Base-by-base conservation (phyloP, 2,113 vertebrate species). In the Speoplatyrhinus poulsoni region DNA sequence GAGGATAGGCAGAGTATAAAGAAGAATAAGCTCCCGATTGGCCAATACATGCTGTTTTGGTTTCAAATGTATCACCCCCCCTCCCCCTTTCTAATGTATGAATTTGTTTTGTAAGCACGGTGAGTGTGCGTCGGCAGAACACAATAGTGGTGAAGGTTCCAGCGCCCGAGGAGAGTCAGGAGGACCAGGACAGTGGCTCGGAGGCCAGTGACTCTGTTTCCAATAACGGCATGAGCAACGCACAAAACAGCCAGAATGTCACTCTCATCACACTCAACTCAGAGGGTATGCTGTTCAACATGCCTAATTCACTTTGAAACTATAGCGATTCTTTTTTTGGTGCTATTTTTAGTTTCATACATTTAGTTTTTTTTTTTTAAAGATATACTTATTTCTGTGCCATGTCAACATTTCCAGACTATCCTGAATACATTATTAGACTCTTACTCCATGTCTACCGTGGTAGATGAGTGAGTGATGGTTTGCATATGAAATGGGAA, bases 61-160 rank as follows among this genome's bases (percentile, higher is more conserved):
- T 41, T 41, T 26, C 26, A 26, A 8, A 41, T 41, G 5, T 8
- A 41, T 41, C 7, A 41, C 36, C 36, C 6, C 36, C 36, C 4
- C 7, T 41, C 7, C 36, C 7, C 36, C 36, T 6, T 41, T 41
- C 36, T 41, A 26, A 26, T 26, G 2, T 41, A 6, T 41, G 4
- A 41, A 6, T 41, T 41, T 6, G 36, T 41, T 26, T 26, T 41
- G 36, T 41, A n/a, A 98, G 97, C 16, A 93, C 96, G 1, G 93
- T 95, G 69, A 89, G 94, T 0, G 94, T 93, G 10, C 93, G 94
- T 46, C 93, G 96, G 13, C 98, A 99, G 87, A 99, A 98, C 90
- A 99, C 97, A 62, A 98, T 99, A 33, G 92, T 99, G 77, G 95
- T 99, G 69, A 99, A 98, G 85, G 96, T 98, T 32, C 98, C 97